Conservation (phyloP, 1,140 invertebrate species). For the Drosophila murphyi region DNA sequence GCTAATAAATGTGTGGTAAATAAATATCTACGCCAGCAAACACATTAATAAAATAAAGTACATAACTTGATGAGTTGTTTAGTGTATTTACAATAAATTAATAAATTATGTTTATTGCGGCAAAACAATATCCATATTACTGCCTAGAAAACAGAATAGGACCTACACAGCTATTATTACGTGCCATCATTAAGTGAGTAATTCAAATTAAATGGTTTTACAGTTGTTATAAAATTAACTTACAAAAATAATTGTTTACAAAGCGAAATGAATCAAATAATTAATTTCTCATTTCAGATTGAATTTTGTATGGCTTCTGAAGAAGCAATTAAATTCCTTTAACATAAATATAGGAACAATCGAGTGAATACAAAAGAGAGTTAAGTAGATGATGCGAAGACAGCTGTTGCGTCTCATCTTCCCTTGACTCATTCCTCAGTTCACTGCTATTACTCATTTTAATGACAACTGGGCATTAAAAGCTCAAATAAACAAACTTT, state of each 20-base stretch:
- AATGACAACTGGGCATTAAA: background rate
- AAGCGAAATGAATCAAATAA: too few relatives aligned
- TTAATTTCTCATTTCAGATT: too few relatives aligned
- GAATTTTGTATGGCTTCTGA: too few relatives aligned
- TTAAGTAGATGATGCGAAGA: background rate
- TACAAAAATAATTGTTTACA: too few relatives aligned
- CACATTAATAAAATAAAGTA: background rate
- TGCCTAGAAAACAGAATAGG: too few relatives aligned
- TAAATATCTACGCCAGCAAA: slow-evolving; percentile 1
- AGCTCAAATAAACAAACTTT: slow-evolving; percentile 2
- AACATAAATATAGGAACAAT: background rate
- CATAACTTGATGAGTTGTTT: background rate
- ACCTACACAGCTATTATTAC: too few relatives aligned
- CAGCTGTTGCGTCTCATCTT: background rate
- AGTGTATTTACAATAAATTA: background rate
- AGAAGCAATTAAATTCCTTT: background rate
- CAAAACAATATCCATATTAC: background rate
- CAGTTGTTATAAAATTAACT: too few relatives aligned
- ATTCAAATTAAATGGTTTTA: too few relatives aligned
- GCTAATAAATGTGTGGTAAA: slow-evolving; percentile 48
- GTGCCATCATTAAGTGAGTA: too few relatives aligned
- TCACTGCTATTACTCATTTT: background rate
- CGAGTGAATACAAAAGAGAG: background rate
- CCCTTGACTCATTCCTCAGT: background rate
- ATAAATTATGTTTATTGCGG: background rate